Base-by-base conservation (phyloP, 2,888 invertebrate species). In the Acleris emargana region DNA sequence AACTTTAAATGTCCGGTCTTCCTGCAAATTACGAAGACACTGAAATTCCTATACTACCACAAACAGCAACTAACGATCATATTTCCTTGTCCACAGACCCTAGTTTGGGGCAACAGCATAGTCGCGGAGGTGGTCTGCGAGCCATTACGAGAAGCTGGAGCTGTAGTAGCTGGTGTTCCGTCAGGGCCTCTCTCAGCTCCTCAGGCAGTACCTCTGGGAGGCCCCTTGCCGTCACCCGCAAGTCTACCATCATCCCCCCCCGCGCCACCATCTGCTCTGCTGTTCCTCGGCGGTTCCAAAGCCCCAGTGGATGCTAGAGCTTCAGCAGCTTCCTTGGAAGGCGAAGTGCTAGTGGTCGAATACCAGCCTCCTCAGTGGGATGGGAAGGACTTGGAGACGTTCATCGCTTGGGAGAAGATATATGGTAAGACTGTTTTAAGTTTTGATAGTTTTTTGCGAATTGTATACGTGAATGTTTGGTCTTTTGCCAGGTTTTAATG, bases 321-420 rank as follows among this genome's bases (percentile, higher is more conserved):
- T 3, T 91, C 93, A 52, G 94, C 94, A 3, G 80, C 87, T 5
- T 89, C 93, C 2, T 81, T 95, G 49, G 94, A 94, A 79, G 95
- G 95, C 9, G 95, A 95, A 80, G 93, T 95, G n/a, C 80, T 95
- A 50, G 92, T 95, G 25, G 93, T 94, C 63, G 94, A 95, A 77
- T 93, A 93, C 71, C 91, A 93, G 67, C 93, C 93, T 0, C 85
- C 89, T 7, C 89, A 87, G 68, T 94, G 93, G 89, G 93, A 94
- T 73, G 93, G 93, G 58, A 89, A 90, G 57, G 94, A 93, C 76
- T 74, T 93, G 70, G 88, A 91, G 66, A 83, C 84, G 5, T 93
- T 93, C 68, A 84, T 93, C 32, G 84, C 88, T 32, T 91, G 91
- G 89, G 93, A 93, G 77, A 92, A 89, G 79, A 89, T 91, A 72